Percentiles rank a stretch among this genome's conserved stretches.
Evolutionary conservation across 2,888 invertebrate genomes (phyloP).

Genomic region (Ectemnius continuus): DNA sequence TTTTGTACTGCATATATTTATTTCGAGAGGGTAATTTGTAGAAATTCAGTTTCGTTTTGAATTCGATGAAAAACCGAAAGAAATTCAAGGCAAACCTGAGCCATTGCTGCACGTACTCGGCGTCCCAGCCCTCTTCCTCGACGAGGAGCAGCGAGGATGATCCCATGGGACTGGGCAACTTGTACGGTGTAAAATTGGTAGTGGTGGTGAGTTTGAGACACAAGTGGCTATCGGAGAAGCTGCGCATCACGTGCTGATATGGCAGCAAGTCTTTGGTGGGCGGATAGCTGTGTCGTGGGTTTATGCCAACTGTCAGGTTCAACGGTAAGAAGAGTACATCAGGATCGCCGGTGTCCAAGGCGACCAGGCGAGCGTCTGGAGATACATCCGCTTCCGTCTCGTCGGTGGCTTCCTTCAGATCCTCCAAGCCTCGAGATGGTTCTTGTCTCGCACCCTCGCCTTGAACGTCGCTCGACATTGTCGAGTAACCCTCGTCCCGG

Average conservation of each 20-base stretch:
- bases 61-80: neutral
- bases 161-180: conserved; percentile 67
- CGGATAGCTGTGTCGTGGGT: conserved; percentile 86
- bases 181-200: conserved; percentile 69
- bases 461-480: conserved; percentile 91
- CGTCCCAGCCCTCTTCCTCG: conserved; percentile 81
- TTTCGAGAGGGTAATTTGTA: too few relatives aligned
- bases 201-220: conserved; percentile 85
- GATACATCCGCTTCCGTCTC: conserved; percentile 82
- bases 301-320: conserved; percentile 82
- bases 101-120: conserved; percentile 88
- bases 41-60: too few relatives aligned
- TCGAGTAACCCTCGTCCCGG: conserved; percentile 90
- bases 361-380: conserved; percentile 79
- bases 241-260: conserved; percentile 86
- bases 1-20: too few relatives aligned
- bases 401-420: conserved; percentile 86
- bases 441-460: conserved; percentile 83
- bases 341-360: conserved; percentile 82
- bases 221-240: conserved; percentile 87
- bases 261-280: conserved; percentile 85
- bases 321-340: conserved; percentile 85
- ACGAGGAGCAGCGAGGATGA: conserved; percentile 72
- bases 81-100: conserved; percentile 74
- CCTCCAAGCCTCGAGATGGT: conserved; percentile 83